Conservation (phyloP, 2,797 vertebrate species). For the Pantherophis vulpinus region DNA sequence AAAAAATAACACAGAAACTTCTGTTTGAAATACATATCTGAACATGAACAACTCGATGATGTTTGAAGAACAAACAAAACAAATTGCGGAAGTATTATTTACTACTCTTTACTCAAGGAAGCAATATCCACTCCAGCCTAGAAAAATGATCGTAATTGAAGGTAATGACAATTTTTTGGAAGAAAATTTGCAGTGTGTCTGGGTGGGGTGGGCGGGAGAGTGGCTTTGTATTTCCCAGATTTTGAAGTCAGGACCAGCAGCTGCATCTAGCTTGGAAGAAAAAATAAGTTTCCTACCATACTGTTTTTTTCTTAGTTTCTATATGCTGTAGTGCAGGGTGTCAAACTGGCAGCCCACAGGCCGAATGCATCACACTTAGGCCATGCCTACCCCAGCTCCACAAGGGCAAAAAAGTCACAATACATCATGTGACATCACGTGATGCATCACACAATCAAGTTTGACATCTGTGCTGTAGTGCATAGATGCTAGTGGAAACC, state of each 20-base stretch:
- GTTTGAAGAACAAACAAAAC: slow-evolving; percentile 60
- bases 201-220: background rate
- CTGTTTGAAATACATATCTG: accelerated
- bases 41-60: slow-evolving; percentile 44
- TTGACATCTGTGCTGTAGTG: too few species aligned
- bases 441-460: too few species aligned
- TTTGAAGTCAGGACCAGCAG: background rate
- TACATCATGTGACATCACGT: too few species aligned
- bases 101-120: background rate
- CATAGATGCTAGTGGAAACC: background rate
- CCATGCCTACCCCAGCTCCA: too few species aligned
- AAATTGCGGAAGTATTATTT: slow-evolving; percentile 44
- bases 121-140: accelerated
- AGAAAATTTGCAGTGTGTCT: background rate
- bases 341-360: too few species aligned
- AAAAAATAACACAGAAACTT: background rate
- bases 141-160: background rate
- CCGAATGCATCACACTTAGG: too few species aligned
- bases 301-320: background rate
- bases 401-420: too few species aligned
- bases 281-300: background rate
- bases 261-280: background rate
- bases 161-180: slow-evolving; percentile 38
- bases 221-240: background rate
- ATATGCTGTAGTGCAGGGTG: too few species aligned